phyloP scores from a whole-genome alignment of 2,888 invertebrate genomes.

The Idaea dimidiata region DNA sequence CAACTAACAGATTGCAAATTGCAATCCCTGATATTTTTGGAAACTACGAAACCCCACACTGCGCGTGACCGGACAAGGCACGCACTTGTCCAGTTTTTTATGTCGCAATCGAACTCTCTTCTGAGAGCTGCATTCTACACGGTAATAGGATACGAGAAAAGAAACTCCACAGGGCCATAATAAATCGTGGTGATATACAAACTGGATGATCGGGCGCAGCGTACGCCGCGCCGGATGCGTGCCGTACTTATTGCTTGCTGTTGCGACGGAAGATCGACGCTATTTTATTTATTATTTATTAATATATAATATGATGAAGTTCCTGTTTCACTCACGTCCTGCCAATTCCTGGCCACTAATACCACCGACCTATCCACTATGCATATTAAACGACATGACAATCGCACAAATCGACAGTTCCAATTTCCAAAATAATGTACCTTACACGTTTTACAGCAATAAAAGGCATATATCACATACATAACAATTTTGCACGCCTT shows the following conservation, averaged over 20 bases:
- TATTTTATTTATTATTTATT: slow-evolving; percentile 77
- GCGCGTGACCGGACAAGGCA: too few species aligned
- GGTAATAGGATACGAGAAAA: slow-evolving; percentile 29
- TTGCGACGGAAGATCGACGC: slow-evolving; percentile 67
- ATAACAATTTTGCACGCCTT: not conserved
- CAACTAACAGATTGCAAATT: too few species aligned
- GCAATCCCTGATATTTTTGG: too few species aligned
- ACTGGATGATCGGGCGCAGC: slow-evolving; percentile 53
- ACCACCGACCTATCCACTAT: slow-evolving; percentile 1
- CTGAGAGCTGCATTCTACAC: slow-evolving; percentile 26
- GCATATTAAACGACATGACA: slow-evolving; percentile 23
- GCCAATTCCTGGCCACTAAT: slow-evolving; percentile 49
- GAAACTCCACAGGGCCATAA: slow-evolving; percentile 42
- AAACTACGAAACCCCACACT: too few species aligned
- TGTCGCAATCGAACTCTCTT: slow-evolving; percentile 12
- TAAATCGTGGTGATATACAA: slow-evolving; percentile 46
- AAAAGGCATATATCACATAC: not conserved
- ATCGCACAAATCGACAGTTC: slow-evolving; percentile 27
- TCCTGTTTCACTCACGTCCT: slow-evolving; percentile 73
- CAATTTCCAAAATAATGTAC: slow-evolving; percentile 20
- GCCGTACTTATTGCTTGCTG: slow-evolving; percentile 32
- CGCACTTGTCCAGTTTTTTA: too few species aligned
- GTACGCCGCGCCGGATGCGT: slow-evolving; percentile 69
- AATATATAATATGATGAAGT: too few species aligned
- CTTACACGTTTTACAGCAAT: too few species aligned